phyloP scores from a whole-genome alignment of 2,113 vertebrate species.

The Phodopus roborovskii region DNA sequence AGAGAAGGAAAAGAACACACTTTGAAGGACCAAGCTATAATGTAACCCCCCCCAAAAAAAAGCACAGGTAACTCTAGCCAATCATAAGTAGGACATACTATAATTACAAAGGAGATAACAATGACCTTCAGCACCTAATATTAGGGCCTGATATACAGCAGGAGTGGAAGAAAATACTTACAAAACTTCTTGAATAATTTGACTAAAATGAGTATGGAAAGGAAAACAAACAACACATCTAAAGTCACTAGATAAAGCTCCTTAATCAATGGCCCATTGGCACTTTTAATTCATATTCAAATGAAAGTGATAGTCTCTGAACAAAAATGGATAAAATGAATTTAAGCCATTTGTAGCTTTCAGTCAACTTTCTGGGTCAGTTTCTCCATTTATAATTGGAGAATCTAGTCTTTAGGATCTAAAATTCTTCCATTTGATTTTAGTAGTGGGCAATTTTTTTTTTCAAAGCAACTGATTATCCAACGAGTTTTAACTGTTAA shows the following conservation, averaged over 20 bases:
- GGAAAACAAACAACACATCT: conserved; percentile 18
- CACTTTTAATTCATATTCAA: conserved; percentile 27
- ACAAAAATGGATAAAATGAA: conserved; percentile 31
- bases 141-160: not conserved
- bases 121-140: not conserved
- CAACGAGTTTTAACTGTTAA: conserved; percentile 39
- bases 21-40: conserved; percentile 48
- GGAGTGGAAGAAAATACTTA: conserved; percentile 10
- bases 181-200: conserved; percentile 1
- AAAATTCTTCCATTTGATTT: conserved; percentile 49
- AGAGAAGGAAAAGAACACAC: conserved; percentile 32
- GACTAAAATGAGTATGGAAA: conserved; percentile 44
- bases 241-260: conserved; percentile 27
- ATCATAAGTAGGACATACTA: not conserved
- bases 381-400: conserved; percentile 28
- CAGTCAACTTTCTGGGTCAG: conserved; percentile 52
- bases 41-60: conserved; percentile 5
- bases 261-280: not conserved
- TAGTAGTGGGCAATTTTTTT: not conserved
- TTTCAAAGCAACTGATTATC: conserved; percentile 28
- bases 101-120: conserved; percentile 23
- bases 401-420: conserved; percentile 21
- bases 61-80: not conserved
- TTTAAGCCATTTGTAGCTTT: conserved; percentile 35
- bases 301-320: not conserved